A percentile compares a stretch with the other conserved stretches of the same genome.
These are phyloP conservation scores for Lathamus discolor DNA, from an alignment of 2,113 vertebrate species.

Conservation along the genomic window DNA sequence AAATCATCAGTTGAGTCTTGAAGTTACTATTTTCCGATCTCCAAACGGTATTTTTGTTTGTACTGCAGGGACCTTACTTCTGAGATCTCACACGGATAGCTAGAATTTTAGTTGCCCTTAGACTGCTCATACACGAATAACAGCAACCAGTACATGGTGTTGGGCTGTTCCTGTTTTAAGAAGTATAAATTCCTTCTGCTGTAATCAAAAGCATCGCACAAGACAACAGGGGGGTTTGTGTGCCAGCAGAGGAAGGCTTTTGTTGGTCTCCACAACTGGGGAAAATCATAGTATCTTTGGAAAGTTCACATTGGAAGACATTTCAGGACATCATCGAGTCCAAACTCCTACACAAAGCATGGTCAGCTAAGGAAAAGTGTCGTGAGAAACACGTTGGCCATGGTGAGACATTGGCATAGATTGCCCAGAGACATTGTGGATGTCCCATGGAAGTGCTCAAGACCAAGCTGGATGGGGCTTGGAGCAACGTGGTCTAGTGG, in stretches of 20 bases:
- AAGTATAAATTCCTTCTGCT: not conserved
- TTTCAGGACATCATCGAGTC: not conserved
- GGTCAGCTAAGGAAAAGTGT: not conserved
- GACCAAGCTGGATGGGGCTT: not conserved
- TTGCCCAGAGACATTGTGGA: not conserved
- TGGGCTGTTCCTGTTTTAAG: not conserved
- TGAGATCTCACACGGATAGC: not conserved
- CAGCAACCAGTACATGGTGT: not conserved
- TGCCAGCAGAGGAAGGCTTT: not conserved
- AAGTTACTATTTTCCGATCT: not conserved
- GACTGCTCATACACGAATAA: not conserved
- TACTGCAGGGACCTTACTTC: not conserved
- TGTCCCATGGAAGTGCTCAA: not conserved
- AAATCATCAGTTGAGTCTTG: not conserved
- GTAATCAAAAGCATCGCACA: not conserved
- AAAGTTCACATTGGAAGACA: not conserved
- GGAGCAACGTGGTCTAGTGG: not conserved
- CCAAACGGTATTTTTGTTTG: not conserved
- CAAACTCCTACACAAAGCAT: not conserved
- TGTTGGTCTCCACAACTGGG: not conserved
- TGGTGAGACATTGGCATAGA: not conserved
- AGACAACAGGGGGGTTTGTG: not conserved
- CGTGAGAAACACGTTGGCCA: rapidly evolving
- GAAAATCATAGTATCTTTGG: not conserved
- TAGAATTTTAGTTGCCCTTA: not conserved